Percentiles rank a stretch among this genome's conserved stretches.
Evolutionary conservation across 2,113 vertebrate species (phyloP).

Genomic region (Elaphurus davidianus): DNA sequence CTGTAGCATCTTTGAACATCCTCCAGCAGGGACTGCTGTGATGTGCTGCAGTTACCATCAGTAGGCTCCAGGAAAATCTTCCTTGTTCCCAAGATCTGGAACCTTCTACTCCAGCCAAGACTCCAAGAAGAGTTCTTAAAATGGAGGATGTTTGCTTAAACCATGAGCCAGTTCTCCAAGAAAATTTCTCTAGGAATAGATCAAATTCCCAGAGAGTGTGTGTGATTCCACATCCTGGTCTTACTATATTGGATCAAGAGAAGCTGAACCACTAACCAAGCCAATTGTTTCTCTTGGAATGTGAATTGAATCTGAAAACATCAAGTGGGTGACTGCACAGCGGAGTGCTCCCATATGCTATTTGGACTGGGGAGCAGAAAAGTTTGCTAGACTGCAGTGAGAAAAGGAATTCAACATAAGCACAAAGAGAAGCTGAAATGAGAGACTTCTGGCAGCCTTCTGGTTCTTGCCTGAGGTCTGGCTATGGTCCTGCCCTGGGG

Average conservation of each 20-base stretch:
- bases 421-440: neutral
- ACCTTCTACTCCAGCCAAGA: neutral
- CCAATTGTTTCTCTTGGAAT: neutral
- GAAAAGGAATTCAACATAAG: neutral
- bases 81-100: neutral
- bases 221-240: neutral
- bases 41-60: neutral
- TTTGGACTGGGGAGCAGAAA: neutral
- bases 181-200: neutral
- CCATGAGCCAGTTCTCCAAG: neutral
- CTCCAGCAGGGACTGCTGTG: neutral
- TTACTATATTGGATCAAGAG: neutral
- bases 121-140: neutral
- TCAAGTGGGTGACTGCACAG: neutral
- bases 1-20: neutral
- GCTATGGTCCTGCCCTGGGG: neutral
- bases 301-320: neutral
- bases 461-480: neutral
- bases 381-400: neutral
- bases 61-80: neutral
- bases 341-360: neutral
- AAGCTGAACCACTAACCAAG: neutral
- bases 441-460: neutral
- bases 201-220: neutral
- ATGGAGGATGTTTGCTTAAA: neutral